These are phyloP conservation scores for Hippopotamus amphibius DNA, from an alignment of 2,113 vertebrate genomes.

Conservation along the genomic window DNA sequence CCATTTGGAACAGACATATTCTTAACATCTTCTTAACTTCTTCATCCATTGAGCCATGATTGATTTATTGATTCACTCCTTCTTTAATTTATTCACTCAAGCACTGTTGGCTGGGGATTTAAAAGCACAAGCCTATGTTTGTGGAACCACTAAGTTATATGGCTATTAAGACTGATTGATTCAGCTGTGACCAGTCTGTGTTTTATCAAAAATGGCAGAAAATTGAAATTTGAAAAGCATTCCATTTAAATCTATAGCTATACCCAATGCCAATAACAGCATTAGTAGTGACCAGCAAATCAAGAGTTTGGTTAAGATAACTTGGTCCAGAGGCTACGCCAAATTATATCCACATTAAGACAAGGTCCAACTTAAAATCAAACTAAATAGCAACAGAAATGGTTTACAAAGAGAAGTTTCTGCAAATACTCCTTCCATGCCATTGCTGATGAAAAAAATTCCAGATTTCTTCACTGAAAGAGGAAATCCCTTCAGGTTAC, in stretches of 20 bases:
- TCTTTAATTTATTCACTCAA: constrained; percentile 44
- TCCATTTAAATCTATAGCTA: background rate
- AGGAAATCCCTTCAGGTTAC: background rate
- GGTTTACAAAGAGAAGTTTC: background rate
- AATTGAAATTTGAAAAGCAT: background rate
- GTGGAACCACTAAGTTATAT: constrained; percentile 9
- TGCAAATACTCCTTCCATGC: background rate
- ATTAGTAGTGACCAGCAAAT: background rate
- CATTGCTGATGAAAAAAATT: constrained; percentile 41
- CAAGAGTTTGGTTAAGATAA: background rate
- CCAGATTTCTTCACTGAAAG: background rate
- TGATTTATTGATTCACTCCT: background rate
- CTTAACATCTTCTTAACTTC: constrained; percentile 58
- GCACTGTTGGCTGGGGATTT: background rate
- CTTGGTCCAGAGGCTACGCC: background rate
- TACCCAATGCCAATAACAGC: background rate
- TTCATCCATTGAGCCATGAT: background rate
- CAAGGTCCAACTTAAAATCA: background rate
- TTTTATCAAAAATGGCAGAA: background rate
- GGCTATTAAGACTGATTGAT: background rate
- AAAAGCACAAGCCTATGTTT: constrained; percentile 43
- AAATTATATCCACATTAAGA: background rate
- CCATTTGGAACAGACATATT: background rate
- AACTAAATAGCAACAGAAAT: background rate
- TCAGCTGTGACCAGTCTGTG: background rate